Evolutionary conservation across 1,140 invertebrate genomes (phyloP), one percentile per base, ranked within the genome.

Genomic region (Eriosoma lanigerum): DNA sequence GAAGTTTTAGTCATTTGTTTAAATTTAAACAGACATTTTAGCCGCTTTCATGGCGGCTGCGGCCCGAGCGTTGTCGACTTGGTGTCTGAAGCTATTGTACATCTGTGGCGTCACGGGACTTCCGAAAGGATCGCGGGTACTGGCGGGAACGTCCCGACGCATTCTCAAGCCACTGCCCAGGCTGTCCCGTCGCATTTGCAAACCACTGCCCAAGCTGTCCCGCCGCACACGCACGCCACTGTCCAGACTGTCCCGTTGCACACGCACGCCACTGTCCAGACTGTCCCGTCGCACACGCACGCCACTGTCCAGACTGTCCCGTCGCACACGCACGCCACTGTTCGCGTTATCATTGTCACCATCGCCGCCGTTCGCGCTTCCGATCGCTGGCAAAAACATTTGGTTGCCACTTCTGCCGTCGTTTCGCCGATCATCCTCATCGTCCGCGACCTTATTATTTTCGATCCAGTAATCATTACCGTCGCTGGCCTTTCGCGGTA

Each of bases 61-160:
- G 3, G 56, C 15, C n/a, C 38, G 10, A 15, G 54, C 21, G 21
- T 44, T 60, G 6, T 15, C 32, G 48, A 44, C 66, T 8, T 50
- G 46, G 32, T 76, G 44, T 9, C 38, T 62, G 32, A 13, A 62
- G 9, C 24, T 24, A 38, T 62, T 46, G 75, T 78, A 78, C 56
- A 21, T 26, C n/a, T 60, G 75, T 0, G 56, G 75, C 32, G 75
- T 60, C 5, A 78, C 75, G 3, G 75, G 75, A 60, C 75, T 78
- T 15, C 75, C 75, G 17, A 78, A 78, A 2, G 75, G 75, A 1
- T 78, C 75, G 0, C 54, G 26, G 38, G 3, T 15, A n/a, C 10
- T n/a, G 13, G n/a, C n/a, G 3, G 21, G 38, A 1, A 13, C 44
- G 60, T 64, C 60, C 3, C 38, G 64, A 19, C n/a, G 19, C 32